Evolutionary conservation across 2,113 vertebrate genomes (phyloP), one percentile per base, ranked within the genome.

Genomic region (Brachyhypopomus gauderio): DNA sequence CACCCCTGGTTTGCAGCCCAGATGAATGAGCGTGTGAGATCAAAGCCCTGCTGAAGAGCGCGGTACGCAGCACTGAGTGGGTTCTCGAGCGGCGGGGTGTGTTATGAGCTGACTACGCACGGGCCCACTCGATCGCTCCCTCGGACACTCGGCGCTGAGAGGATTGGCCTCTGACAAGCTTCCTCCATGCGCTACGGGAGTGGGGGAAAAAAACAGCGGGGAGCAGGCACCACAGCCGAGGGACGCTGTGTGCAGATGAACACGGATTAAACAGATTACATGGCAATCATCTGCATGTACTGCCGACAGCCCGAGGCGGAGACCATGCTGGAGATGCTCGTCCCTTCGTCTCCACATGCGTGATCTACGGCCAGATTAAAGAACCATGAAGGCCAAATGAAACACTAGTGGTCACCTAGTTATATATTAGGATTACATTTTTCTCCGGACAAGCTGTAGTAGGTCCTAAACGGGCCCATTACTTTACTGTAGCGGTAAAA

Each of bases 281-380:
- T 22, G 1, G 12, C 20, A 34, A 20, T 19, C 4, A 14, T 75
- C 34, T 60, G 5, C 22, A 36, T 12, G 55, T 41, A 36, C 74
- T 23, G 34, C 19, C 25, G 70, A 5, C 17, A 25, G 17, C 41
- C 30, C 22, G 27, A 72, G 1, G 20, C 70, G 25, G 23, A 48
- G 45, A 48, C 6, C 45, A 48, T 23, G 20, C 3, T 66, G 16
- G 16, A 19, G 2, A 8, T n/a, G 0, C 62, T 34, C 36, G 5
- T 9, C 22, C 60, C 7, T 56, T 6, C 23, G 23, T 75, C 1
- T 56, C 14, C 1, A 27, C n/a, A 12, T 25, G 20, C 14, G 38
- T 25, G 34, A 78, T 58, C 20, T 25, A 71, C 60, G 58, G 77
- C 55, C 45, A 5, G 36, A 72, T 79, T 79, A 69, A 72, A 72